Evolutionary conservation across 2,113 vertebrate genomes (phyloP).

Genomic region (Cacatua alba): DNA sequence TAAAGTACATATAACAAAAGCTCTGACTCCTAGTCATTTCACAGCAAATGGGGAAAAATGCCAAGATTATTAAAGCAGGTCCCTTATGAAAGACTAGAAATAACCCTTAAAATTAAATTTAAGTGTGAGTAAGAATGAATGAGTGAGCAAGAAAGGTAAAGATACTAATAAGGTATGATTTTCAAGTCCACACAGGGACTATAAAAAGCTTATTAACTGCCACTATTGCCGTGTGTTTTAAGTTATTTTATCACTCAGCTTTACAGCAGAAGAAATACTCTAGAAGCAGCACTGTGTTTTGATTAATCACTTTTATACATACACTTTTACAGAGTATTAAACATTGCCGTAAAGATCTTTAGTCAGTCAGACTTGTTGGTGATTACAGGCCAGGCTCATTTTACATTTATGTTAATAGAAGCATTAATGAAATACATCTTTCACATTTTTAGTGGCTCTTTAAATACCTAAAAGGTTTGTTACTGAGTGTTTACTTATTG

Average conservation of each 20-base stretch:
- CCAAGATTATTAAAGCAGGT: conserved; percentile 60
- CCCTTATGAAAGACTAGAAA: conserved; percentile 45
- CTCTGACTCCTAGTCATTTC: conserved; percentile 42
- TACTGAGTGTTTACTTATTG: conserved; percentile 76
- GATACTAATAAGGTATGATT: conserved; percentile 82
- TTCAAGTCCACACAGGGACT: conserved; percentile 78
- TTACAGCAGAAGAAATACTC: conserved; percentile 72
- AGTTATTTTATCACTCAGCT: conserved; percentile 75
- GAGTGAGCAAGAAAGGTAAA: conserved; percentile 79
- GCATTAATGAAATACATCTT: conserved; percentile 76
- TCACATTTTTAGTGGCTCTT: conserved; percentile 71
- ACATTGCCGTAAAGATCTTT: conserved; percentile 55
- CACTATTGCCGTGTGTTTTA: conserved; percentile 67
- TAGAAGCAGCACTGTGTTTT: conserved; percentile 62
- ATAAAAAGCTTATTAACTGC: conserved; percentile 81
- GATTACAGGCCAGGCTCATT: conserved; percentile 74
- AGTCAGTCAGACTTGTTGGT: conserved; percentile 69
- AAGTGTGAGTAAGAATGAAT: conserved; percentile 74
- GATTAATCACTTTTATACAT: conserved; percentile 80
- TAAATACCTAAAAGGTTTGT: conserved; percentile 74
- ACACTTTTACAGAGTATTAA: conserved; percentile 69
- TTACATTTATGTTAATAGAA: conserved; percentile 73
- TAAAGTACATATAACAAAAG: conserved; percentile 24
- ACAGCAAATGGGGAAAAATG: conserved; percentile 48
- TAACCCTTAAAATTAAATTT: conserved; percentile 69